Conservation (phyloP, 1,140 invertebrate species). For the Hylaeus volcanicus region DNA sequence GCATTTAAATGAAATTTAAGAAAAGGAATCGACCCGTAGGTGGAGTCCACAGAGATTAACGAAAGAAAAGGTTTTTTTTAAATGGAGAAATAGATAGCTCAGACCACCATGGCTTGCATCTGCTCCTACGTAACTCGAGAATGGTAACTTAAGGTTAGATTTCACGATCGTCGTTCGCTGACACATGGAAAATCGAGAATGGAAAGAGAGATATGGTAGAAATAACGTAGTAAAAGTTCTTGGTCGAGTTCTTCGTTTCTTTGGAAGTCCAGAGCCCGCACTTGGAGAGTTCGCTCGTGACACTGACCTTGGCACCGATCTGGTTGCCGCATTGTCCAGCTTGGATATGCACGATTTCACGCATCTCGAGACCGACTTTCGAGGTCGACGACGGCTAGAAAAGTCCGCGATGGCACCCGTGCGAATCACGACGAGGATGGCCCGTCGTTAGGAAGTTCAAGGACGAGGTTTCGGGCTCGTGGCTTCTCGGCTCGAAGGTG, state of each 20-base stretch:
- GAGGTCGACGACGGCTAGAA: not conserved
- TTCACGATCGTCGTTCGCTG: not conserved
- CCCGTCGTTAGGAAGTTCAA: constrained; percentile 11
- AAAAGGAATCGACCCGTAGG: too few species aligned
- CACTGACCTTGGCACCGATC: constrained; percentile 90
- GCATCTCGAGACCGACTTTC: constrained; percentile 83
- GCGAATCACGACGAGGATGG: not conserved
- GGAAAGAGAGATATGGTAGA: not conserved
- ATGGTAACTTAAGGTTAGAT: not conserved
- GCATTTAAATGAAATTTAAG: too few species aligned
- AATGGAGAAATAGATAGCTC: too few species aligned
- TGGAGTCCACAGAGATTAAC: too few species aligned
- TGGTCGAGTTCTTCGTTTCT: not conserved
- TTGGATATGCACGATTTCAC: constrained; percentile 95
- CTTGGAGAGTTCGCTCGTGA: not conserved
- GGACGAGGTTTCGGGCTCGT: not conserved
- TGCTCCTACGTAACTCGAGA: not conserved
- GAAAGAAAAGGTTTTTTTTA: too few species aligned
- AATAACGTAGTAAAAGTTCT: not conserved
- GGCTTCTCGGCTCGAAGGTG: constrained; percentile 21
- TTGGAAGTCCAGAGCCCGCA: too few species aligned
- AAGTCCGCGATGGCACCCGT: not conserved
- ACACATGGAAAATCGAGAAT: not conserved
- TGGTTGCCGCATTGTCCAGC: constrained; percentile 96
- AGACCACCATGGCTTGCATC: too few species aligned